Conservation (phyloP, 2,113 vertebrate genomes). For the Alexandromys fortis region DNA sequence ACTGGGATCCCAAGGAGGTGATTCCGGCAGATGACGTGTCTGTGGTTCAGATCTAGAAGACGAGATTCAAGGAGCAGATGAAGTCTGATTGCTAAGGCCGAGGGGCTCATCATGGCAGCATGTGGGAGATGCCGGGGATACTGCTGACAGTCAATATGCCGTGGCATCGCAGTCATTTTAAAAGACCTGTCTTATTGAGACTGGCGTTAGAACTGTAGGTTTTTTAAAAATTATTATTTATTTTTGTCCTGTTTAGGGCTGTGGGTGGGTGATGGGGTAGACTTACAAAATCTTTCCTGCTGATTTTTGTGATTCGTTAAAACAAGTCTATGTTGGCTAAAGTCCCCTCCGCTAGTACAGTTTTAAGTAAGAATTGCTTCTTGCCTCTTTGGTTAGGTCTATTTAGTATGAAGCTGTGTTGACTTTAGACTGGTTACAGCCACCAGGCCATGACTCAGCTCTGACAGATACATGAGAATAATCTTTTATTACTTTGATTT, state of each 20-base stretch:
- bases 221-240: slow-evolving; percentile 71
- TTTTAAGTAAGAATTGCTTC: slow-evolving; percentile 43
- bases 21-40: not conserved
- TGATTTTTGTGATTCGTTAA: slow-evolving; percentile 63
- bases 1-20: not conserved
- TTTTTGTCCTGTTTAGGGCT: slow-evolving; percentile 74
- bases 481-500: not conserved
- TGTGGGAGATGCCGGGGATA: not conserved
- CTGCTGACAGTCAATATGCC: not conserved
- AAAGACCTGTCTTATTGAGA: slow-evolving; percentile 29
- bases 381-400: slow-evolving; percentile 26
- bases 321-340: slow-evolving; percentile 49
- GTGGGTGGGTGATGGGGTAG: slow-evolving; percentile 46
- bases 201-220: slow-evolving; percentile 59
- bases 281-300: slow-evolving; percentile 43
- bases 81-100: not conserved
- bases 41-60: not conserved
- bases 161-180: not conserved
- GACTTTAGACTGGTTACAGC: slow-evolving; percentile 33
- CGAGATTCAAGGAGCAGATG: not conserved
- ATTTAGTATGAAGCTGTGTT: slow-evolving; percentile 39
- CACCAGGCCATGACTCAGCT: no score
- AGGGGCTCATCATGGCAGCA: not conserved
- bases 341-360: not conserved
- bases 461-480: no score